phyloP scores from a whole-genome alignment of 1,140 invertebrate species.

The Babylonia areolata region DNA sequence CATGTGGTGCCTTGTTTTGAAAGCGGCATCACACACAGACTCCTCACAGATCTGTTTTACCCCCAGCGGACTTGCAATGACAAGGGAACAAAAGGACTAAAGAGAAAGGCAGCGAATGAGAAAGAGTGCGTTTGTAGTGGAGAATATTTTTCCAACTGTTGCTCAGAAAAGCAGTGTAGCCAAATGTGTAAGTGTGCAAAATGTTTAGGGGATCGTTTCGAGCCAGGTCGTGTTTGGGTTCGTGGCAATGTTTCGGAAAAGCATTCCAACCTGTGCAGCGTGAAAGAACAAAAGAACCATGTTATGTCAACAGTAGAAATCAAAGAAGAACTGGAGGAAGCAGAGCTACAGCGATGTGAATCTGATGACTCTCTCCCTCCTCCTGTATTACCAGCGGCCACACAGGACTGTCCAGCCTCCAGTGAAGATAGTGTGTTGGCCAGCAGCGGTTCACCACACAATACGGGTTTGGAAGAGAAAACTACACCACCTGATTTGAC shows the following conservation, averaged over 20 bases:
- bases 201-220: too few species aligned
- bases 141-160: not conserved
- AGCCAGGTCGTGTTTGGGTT: not conserved
- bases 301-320: constrained; percentile 53
- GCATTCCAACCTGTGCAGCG: constrained; percentile 33
- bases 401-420: not conserved
- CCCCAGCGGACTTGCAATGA: constrained; percentile 33
- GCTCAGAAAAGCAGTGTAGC: not conserved
- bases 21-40: constrained; percentile 80
- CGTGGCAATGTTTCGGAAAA: not conserved
- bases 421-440: not conserved
- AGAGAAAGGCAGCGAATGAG: constrained; percentile 27
- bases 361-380: constrained; percentile 32
- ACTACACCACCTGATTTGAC: constrained; percentile 58
- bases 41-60: constrained; percentile 63
- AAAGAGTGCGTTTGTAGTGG: constrained; percentile 15
- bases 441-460: not conserved
- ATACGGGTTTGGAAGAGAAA: constrained; percentile 46
- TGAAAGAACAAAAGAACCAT: constrained; percentile 25
- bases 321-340: constrained; percentile 48
- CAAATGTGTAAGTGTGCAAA: not conserved
- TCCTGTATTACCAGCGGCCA: constrained; percentile 22
- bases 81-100: not conserved
- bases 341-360: constrained; percentile 23
- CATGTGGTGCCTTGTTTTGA: constrained; percentile 92